These are phyloP conservation scores for Sinohyriopsis cumingii DNA, from an alignment of 2,888 invertebrate species.

Conservation along the genomic window DNA sequence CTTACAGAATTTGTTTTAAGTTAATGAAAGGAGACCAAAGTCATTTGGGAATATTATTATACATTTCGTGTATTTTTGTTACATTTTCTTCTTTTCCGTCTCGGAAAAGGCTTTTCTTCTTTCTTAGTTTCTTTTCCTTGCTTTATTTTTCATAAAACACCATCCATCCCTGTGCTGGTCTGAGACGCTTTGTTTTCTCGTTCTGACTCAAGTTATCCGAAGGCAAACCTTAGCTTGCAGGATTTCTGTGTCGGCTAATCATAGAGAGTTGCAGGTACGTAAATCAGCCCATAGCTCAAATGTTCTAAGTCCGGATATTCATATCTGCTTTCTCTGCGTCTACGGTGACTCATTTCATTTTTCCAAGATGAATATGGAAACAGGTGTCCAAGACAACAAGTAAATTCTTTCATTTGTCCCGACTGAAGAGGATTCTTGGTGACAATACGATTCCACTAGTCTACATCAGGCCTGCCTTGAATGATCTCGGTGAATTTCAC, in stretches of 20 bases:
- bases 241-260: background rate
- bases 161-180: conserved; percentile 2
- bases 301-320: background rate
- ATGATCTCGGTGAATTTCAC: background rate
- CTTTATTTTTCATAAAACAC: background rate
- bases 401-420: background rate
- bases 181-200: background rate
- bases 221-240: background rate
- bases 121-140: background rate
- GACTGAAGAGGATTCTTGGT: background rate
- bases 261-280: background rate
- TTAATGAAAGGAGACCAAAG: too few relatives aligned
- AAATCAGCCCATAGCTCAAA: background rate
- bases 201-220: background rate
- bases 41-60: too few relatives aligned
- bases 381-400: background rate
- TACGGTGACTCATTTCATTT: background rate
- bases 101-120: background rate
- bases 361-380: background rate
- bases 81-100: too few relatives aligned
- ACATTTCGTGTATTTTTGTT: too few relatives aligned
- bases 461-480: background rate
- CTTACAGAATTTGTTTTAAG: too few relatives aligned
- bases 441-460: background rate
- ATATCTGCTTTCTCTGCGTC: background rate